Base-by-base conservation (phyloP, 2,888 invertebrate genomes). In the Polyommatus icarus region DNA sequence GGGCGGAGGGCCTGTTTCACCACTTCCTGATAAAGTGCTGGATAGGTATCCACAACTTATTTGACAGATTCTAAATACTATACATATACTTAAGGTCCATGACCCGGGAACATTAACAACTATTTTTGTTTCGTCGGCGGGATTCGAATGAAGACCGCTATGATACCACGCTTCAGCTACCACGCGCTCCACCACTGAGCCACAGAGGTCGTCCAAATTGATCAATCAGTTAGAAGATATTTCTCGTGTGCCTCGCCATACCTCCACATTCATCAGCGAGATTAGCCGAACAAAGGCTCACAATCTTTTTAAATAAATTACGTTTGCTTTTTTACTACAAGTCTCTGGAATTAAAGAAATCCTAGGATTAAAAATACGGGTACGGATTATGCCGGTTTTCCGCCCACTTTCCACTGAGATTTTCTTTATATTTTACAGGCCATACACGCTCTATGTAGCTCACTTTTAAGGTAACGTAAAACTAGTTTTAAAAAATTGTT, bases 291-390 rank as follows among this genome's bases (percentile, higher is more conserved):
- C 61, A 67, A 67, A 67, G 24, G 61, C 7, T 67, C 61, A 67
- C 24, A 67, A 12, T 71, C 71, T 71, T 71, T 71, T 36, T 71
- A 71, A 67, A 71, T 36, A 71, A 71, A 71, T 71, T 32, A 71
- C 71, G 36, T 36, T 71, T n/a, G 71, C 71, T 71, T 71, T 71
- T 71, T 71, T 71, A 71, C 71, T 71, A 71, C 36, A 71, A 71
- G 36, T 7, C 71, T 71, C 36, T 18, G 36, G 71, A 36, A 71
- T 71, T n/a, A 71, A 15, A 71, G 7, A 71, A 71, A 71, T 71
- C 71, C 32, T 2, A 36, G 71, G 36, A 71, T 71, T 71, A 71
- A 71, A 71, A 71, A 20, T 71, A 71, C 32, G 71, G 71, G 32
- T n/a, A 36, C 36, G 71, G 36, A 71, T 71, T 71, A 71, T 36